A percentile compares a stretch with the other conserved stretches of the same genome.
These are phyloP conservation scores for Leptodon cayanensis DNA, from an alignment of 2,797 vertebrate species.

Conservation along the genomic window DNA sequence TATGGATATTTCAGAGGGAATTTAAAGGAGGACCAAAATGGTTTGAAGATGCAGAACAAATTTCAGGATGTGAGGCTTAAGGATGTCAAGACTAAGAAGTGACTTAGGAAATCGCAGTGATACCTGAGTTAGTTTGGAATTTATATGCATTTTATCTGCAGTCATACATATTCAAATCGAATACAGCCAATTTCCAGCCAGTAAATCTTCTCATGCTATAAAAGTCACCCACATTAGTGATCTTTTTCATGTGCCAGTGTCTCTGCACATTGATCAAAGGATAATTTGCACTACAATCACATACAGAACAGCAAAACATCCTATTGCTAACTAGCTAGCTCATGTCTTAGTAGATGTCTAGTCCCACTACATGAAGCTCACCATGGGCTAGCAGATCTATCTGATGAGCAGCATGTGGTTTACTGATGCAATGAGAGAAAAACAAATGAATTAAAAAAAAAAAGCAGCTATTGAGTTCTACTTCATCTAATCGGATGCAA, in stretches of 20 bases:
- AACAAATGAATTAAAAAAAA: not conserved
- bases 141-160: not conserved
- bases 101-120: not conserved
- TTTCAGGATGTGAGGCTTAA: not conserved
- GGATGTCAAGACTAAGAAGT: not conserved
- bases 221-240: not conserved
- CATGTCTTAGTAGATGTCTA: not conserved
- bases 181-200: not conserved
- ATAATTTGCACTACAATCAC: not conserved
- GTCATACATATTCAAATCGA: not conserved
- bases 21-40: not conserved
- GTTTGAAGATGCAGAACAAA: not conserved
- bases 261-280: not conserved
- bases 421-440: not conserved
- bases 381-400: not conserved
- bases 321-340: not conserved
- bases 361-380: not conserved
- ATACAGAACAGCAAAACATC: not conserved
- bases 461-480: not conserved
- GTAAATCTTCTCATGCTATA: not conserved
- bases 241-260: not conserved
- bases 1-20: not conserved
- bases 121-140: not conserved
- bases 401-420: not conserved
- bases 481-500: not conserved